These are phyloP conservation scores for Argyresthia goedartella DNA, from an alignment of 2,888 invertebrate genomes.

Conservation along the genomic window DNA sequence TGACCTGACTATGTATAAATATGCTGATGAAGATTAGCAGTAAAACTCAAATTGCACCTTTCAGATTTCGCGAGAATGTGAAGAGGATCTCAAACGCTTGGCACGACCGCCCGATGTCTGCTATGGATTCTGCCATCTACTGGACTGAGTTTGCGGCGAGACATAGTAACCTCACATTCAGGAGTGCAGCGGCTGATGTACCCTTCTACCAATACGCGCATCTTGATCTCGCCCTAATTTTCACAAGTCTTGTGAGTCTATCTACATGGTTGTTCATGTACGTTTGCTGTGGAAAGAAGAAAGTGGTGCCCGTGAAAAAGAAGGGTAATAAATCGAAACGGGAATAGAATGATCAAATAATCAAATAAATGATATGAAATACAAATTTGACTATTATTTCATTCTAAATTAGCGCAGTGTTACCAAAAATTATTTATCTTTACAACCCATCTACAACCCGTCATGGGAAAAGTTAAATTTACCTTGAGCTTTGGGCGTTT, in stretches of 20 bases:
- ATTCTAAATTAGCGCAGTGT: too few relatives aligned
- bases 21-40: too few relatives aligned
- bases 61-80: constrained; percentile 49
- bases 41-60: constrained; percentile 14
- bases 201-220: constrained; percentile 64
- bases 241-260: constrained; percentile 10
- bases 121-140: constrained; percentile 72
- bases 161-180: constrained; percentile 55
- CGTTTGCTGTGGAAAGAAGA: constrained; percentile 12
- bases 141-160: constrained; percentile 76
- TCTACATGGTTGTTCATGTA: neutral
- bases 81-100: constrained; percentile 63
- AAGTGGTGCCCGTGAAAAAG: constrained; percentile 6
- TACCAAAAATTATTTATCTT: too few relatives aligned
- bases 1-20: too few relatives aligned
- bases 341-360: constrained; percentile 8
- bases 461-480: too few relatives aligned
- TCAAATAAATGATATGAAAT: too few relatives aligned
- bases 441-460: too few relatives aligned
- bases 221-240: constrained; percentile 33
- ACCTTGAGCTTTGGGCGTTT: too few relatives aligned
- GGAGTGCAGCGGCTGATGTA: constrained; percentile 65
- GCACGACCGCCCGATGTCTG: constrained; percentile 70
- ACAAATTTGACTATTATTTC: too few relatives aligned
- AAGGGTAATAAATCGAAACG: constrained; percentile 22